These are phyloP conservation scores for Smittia aterrima DNA, from an alignment of 2,888 invertebrate genomes.

Conservation along the genomic window DNA sequence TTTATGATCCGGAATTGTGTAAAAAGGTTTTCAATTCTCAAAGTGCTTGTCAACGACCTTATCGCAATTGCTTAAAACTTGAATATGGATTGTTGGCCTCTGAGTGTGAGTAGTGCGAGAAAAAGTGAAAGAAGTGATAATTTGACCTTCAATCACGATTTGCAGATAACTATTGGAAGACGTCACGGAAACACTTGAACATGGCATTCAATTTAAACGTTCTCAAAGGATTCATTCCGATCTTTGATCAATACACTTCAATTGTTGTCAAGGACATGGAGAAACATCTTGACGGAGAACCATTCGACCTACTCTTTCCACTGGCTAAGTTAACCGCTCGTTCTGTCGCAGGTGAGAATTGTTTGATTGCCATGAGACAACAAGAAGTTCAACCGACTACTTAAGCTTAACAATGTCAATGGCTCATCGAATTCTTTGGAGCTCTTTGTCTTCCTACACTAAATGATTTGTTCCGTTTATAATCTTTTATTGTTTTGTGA, in stretches of 20 bases:
- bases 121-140: not conserved
- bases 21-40: constrained; percentile 27
- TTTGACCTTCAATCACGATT: not conserved
- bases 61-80: not conserved
- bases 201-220: constrained; percentile 26
- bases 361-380: not conserved
- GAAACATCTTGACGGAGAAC: constrained; percentile 1
- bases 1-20: constrained; percentile 26
- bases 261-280: constrained; percentile 15
- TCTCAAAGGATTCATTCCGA: constrained; percentile 33
- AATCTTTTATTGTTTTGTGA: not conserved
- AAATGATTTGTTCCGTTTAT: not conserved
- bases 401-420: not conserved
- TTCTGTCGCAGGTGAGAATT: not conserved
- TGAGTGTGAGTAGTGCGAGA: not conserved
- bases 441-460: not conserved
- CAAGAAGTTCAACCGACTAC: not conserved
- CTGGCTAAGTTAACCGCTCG: not conserved
- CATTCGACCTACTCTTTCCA: not conserved
- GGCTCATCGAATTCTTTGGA: not conserved
- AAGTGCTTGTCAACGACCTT: constrained; percentile 7
- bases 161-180: constrained; percentile 19
- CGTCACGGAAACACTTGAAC: constrained; percentile 10
- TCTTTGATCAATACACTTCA: not conserved
- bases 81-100: constrained; percentile 20